Evolutionary conservation across 1,140 invertebrate species (phyloP).

Genomic region (Euura lappo): DNA sequence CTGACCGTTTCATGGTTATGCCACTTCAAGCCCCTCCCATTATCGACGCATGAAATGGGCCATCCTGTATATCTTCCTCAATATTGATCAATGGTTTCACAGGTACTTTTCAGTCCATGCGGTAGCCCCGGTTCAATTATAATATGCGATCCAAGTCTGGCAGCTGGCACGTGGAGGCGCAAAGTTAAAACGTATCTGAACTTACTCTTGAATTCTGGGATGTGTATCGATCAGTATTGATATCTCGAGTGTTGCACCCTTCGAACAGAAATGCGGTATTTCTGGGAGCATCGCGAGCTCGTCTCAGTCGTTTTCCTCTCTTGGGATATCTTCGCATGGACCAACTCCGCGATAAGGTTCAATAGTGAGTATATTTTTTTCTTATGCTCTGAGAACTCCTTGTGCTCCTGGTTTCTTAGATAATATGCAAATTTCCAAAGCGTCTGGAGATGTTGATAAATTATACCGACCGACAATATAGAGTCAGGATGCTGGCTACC

Average conservation of each 20-base stretch:
- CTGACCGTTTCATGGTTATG: no score
- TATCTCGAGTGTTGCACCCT: neutral
- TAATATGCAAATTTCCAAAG: constrained; percentile 1
- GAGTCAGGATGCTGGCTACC: neutral
- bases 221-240: neutral
- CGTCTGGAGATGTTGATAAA: constrained; percentile 7
- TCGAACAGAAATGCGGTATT: neutral
- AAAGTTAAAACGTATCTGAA: neutral
- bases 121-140: no score
- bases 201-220: neutral
- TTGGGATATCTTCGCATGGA: neutral
- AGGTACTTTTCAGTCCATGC: no score
- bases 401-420: neutral
- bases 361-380: constrained; percentile 5
- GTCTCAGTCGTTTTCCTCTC: neutral
- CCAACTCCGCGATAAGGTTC: neutral
- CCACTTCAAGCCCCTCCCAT: no score
- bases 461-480: neutral
- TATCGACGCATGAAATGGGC: no score
- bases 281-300: neutral
- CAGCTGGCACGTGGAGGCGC: no score
- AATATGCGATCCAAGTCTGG: no score
- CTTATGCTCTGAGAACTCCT: neutral
- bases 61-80: no score
- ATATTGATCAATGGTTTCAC: no score